Evolutionary conservation across 2,797 vertebrate species (phyloP).

Genomic region (Danionella dracula): DNA sequence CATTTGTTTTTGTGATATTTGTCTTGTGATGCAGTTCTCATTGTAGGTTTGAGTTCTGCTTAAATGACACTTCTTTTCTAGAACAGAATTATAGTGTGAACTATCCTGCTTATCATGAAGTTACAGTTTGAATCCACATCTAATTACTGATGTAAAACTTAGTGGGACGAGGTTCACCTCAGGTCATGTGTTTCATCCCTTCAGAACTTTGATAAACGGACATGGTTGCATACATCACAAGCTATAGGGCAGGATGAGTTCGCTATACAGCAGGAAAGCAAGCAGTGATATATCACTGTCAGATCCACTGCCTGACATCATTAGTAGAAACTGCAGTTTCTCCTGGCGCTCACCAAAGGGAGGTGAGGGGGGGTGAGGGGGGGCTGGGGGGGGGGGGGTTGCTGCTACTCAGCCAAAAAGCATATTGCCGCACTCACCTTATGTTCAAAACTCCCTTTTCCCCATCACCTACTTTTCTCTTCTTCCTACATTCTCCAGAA

Average conservation of each 20-base stretch:
- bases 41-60: not conserved
- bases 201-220: not conserved
- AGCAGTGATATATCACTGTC: conserved; percentile 44
- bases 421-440: conserved; percentile 78
- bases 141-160: not conserved
- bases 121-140: not conserved
- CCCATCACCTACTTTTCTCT: not conserved
- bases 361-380: conserved; percentile 18
- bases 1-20: not conserved
- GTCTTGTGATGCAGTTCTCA: not conserved
- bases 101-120: not conserved
- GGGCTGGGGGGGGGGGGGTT: conserved; percentile 26
- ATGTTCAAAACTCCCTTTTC: conserved; percentile 59
- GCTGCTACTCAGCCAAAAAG: conserved; percentile 62
- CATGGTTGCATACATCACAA: not conserved
- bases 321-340: conserved; percentile 72
- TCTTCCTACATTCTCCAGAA: conserved; percentile 39
- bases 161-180: conserved; percentile 8
- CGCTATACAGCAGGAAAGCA: conserved; percentile 33
- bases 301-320: conserved; percentile 66
- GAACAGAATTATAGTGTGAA: too few relatives aligned
- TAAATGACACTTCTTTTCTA: too few relatives aligned
- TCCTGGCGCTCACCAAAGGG: conserved; percentile 53
- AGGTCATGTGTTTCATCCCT: conserved; percentile 9
- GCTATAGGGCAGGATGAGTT: conserved; percentile 16